phyloP scores from a whole-genome alignment of 2,113 vertebrate species.

The Thamnaconus septentrionalis region DNA sequence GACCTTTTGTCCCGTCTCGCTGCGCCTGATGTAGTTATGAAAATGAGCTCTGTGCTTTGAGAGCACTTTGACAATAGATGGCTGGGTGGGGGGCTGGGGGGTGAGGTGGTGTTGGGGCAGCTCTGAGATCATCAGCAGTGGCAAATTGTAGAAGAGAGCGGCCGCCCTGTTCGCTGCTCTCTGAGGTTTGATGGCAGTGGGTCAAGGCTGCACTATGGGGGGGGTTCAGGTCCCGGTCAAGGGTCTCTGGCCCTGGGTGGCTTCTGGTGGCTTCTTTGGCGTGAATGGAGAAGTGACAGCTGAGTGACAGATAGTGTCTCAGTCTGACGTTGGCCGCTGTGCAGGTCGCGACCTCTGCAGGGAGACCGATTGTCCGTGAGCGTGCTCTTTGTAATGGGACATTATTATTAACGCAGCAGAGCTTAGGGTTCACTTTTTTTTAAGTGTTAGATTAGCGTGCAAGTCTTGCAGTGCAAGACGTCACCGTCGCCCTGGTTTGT shows the following conservation, averaged over 20 bases:
- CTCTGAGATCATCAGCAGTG: not conserved
- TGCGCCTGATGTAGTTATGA: constrained; percentile 59
- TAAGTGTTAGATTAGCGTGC: too few relatives aligned
- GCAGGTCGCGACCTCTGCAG: constrained; percentile 41
- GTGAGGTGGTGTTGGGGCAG: not conserved
- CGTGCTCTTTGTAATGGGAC: too few relatives aligned
- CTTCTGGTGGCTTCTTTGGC: constrained; percentile 3
- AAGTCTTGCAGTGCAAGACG: too few relatives aligned
- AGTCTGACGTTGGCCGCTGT: constrained; percentile 60
- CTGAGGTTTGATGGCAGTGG: not conserved
- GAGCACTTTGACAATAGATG: constrained; percentile 57
- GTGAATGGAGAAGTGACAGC: constrained; percentile 60
- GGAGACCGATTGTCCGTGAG: not conserved
- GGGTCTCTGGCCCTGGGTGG: constrained; percentile 31
- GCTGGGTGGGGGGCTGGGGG: constrained; percentile 8
- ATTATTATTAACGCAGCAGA: too few relatives aligned
- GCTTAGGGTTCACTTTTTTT: too few relatives aligned
- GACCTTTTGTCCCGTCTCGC: constrained; percentile 37
- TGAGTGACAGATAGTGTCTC: constrained; percentile 67
- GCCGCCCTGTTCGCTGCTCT: not conserved
- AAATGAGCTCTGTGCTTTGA: constrained; percentile 67
- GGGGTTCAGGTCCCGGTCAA: constrained; percentile 35
- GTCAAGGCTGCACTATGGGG: constrained; percentile 25
- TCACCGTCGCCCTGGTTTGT: too few relatives aligned
- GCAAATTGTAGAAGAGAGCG: not conserved